phyloP scores from a whole-genome alignment of 1,140 invertebrate species.

The Lordiphosa mommai region DNA sequence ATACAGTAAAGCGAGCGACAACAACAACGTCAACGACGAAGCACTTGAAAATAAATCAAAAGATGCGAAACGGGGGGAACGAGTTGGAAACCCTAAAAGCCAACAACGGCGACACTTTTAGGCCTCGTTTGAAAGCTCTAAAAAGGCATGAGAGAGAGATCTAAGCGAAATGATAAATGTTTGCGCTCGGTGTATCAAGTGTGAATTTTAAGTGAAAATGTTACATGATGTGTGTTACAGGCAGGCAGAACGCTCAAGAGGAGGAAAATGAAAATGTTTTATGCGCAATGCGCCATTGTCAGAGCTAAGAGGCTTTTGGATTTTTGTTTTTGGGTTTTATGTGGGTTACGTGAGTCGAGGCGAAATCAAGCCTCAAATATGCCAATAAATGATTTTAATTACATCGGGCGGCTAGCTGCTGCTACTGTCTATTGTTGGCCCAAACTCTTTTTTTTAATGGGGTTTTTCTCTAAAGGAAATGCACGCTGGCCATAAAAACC shows the following conservation, averaged over 20 bases:
- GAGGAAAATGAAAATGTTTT: slow-evolving; percentile 37
- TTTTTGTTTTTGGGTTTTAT: slow-evolving; percentile 30
- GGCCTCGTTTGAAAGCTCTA: slow-evolving; percentile 39
- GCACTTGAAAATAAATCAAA: slow-evolving; percentile 72
- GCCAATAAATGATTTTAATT: slow-evolving; percentile 75
- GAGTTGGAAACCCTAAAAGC: slow-evolving; percentile 36
- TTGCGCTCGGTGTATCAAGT: slow-evolving; percentile 59
- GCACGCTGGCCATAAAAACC: slow-evolving; percentile 51
- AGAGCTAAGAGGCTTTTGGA: background rate
- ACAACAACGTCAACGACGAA: slow-evolving; percentile 31
- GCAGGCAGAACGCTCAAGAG: background rate
- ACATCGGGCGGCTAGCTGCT: slow-evolving; percentile 28
- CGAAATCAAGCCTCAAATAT: slow-evolving; percentile 48
- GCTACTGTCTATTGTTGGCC: background rate
- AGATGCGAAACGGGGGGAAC: slow-evolving; percentile 59
- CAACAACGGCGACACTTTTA: slow-evolving; percentile 47
- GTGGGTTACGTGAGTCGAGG: slow-evolving; percentile 50
- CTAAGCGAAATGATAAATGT: slow-evolving; percentile 71
- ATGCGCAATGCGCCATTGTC: slow-evolving; percentile 17
- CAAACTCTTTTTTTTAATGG: slow-evolving; percentile 36
- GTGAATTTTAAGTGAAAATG: slow-evolving; percentile 76
- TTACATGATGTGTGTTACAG: slow-evolving; percentile 19
- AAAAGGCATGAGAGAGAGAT: slow-evolving; percentile 50
- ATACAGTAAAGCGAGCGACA: too few relatives aligned
- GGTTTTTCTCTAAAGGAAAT: slow-evolving; percentile 45